Percentiles rank a stretch among this genome's conserved stretches.
These are phyloP conservation scores for Myopa tessellatipennis DNA, from an alignment of 2,888 invertebrate species.

Conservation along the genomic window DNA sequence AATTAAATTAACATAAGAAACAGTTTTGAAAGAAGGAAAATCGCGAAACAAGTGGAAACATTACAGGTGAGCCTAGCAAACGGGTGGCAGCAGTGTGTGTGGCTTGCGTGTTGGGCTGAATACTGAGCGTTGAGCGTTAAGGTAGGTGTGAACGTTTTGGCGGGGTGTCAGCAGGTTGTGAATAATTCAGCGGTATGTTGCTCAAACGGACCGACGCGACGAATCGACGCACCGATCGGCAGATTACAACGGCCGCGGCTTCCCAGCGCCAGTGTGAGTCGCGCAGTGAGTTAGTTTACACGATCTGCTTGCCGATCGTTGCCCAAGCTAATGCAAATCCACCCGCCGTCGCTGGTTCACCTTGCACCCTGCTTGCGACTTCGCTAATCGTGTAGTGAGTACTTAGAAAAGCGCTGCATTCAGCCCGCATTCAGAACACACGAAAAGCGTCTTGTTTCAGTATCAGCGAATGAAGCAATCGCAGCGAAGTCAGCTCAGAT, in stretches of 20 bases:
- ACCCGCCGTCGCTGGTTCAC: slow-evolving; percentile 19
- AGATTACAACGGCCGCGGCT: slow-evolving; percentile 8
- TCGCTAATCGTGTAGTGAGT: neutral
- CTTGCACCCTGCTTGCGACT: slow-evolving; percentile 4
- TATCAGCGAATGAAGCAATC: neutral
- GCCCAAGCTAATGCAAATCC: neutral
- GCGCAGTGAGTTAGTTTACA: slow-evolving; percentile 30
- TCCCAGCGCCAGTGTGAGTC: slow-evolving; percentile 28
- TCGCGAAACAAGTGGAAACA: slow-evolving; percentile 3
- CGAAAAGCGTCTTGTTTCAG: too few species aligned
- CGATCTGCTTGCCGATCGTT: neutral
- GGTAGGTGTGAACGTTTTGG: slow-evolving; percentile 22
- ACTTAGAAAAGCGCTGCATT: neutral
- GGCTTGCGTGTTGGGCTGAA: neutral
- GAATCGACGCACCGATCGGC: neutral
- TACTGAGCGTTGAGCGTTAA: neutral
- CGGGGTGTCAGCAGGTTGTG: neutral
- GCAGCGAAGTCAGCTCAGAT: neutral
- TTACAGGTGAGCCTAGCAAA: neutral
- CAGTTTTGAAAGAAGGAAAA: neutral
- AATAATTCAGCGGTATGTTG: neutral
- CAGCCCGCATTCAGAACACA: too few species aligned
- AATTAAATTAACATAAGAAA: slow-evolving; percentile 25
- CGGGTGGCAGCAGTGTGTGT: neutral
- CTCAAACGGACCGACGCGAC: neutral